phyloP scores from a whole-genome alignment of 2,797 vertebrate species.

The Cynopterus sphinx region DNA sequence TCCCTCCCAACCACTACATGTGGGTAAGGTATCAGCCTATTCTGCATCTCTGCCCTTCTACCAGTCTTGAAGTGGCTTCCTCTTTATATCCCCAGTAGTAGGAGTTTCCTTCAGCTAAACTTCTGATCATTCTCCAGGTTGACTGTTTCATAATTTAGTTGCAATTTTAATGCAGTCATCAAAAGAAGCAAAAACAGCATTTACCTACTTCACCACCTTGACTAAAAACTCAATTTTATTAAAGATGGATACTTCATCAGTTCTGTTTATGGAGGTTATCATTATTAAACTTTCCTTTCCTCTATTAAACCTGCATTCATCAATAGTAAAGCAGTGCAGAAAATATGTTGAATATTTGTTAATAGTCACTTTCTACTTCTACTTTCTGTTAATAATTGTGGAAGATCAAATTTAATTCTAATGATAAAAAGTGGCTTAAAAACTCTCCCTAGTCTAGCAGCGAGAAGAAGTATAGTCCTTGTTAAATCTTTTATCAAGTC shows the following conservation, averaged over 20 bases:
- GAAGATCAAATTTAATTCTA: constrained; percentile 27
- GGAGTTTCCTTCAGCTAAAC: too few relatives aligned
- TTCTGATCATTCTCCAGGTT: too few relatives aligned
- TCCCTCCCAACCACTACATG: too few relatives aligned
- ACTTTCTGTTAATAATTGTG: not conserved
- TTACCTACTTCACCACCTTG: too few relatives aligned
- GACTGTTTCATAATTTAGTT: too few relatives aligned
- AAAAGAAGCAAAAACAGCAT: too few relatives aligned
- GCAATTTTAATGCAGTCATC: too few relatives aligned
- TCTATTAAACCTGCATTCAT: not conserved
- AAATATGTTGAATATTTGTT: not conserved
- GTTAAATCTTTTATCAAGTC: constrained; percentile 7
- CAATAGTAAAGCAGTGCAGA: not conserved
- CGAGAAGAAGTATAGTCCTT: not conserved
- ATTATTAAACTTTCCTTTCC: not conserved
- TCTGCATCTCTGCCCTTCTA: too few relatives aligned
- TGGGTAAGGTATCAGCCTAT: too few relatives aligned
- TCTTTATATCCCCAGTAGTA: too few relatives aligned
- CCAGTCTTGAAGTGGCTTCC: too few relatives aligned
- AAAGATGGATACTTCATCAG: not conserved
- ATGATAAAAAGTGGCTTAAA: not conserved
- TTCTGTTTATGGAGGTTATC: not conserved
- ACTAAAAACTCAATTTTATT: not conserved
- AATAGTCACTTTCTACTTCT: not conserved
- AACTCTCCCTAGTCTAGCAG: not conserved